Base-by-base conservation (phyloP, 2,113 vertebrate species). In the Bufo bufo region DNA sequence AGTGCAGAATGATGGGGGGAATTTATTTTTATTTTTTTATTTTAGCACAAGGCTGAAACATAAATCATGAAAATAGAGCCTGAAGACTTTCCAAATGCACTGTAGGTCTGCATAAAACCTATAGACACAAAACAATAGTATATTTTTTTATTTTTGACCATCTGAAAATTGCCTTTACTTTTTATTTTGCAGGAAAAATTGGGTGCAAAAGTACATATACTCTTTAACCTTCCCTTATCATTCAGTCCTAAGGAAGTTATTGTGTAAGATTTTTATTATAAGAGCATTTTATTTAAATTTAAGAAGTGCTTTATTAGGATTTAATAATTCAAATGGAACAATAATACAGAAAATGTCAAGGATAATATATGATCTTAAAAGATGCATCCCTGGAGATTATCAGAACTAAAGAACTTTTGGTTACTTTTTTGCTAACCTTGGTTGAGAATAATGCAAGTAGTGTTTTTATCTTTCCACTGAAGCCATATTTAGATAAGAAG, bases 251-350 rank as follows among this genome's bases (percentile, higher is more conserved):
- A 17, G 14, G 14, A 58, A 66, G 19, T 23, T 59, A 61, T 85
- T 0, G 43, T 59, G 72, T 12, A 20, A 77, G 43, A 58, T 85
- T 19, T 33, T 49, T 43, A 49, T 83, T 50, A n/a, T n/a, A 52
- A 16, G 47, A 50, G 81, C 61, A 33, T 83, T 83, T 50, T 69
- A 69, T 83, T 69, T 83, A 63, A 82, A 50, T 65, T 82, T 82
- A 52, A 69, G n/a, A 5, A 50, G 43, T n/a, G 20, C 13, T 83
- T 82, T 83, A 83, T 83, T 83, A 66, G 61, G 81, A 66, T 83
- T 83, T 83, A 83, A 83, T 83, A 83, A 83, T 83, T 83, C 81
- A 83, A 83, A 52, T 50, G 81, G 61, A 66, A 83, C 45, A 83
- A 83, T 83, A 83, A 69, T 83, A 83, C 49, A 83, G 63, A 52